These are phyloP conservation scores for Sphecodes monilicornis DNA, from an alignment of 2,888 invertebrate species.

Conservation along the genomic window DNA sequence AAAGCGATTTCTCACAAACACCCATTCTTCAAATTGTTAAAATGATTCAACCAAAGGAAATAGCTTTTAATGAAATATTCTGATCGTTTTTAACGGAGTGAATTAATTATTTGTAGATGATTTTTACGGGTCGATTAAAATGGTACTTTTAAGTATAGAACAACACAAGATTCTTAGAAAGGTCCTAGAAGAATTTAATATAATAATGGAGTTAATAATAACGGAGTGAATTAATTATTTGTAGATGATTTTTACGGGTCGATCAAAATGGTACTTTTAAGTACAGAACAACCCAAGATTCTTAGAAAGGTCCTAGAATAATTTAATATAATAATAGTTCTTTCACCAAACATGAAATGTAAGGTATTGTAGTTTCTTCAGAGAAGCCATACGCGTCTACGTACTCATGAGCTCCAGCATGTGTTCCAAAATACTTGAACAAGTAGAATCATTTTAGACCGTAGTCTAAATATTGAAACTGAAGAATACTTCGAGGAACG, in stretches of 20 bases:
- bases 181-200: background rate
- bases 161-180: background rate
- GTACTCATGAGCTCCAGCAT: background rate
- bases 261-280: background rate
- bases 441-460: background rate
- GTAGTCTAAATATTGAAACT: background rate
- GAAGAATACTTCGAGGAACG: background rate
- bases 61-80: background rate
- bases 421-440: background rate
- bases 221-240: background rate
- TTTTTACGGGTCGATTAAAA: background rate
- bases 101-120: background rate
- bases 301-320: background rate
- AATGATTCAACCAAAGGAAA: background rate
- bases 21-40: background rate
- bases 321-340: background rate
- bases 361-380: background rate
- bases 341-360: background rate
- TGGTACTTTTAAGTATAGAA: background rate
- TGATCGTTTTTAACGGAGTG: background rate
- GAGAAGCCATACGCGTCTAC: background rate
- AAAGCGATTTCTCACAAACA: background rate
- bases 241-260: background rate
- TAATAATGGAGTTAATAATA: no score
- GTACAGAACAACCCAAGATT: background rate